Evolutionary conservation across 2,888 invertebrate genomes (phyloP).

Genomic region (Sesia apiformis): DNA sequence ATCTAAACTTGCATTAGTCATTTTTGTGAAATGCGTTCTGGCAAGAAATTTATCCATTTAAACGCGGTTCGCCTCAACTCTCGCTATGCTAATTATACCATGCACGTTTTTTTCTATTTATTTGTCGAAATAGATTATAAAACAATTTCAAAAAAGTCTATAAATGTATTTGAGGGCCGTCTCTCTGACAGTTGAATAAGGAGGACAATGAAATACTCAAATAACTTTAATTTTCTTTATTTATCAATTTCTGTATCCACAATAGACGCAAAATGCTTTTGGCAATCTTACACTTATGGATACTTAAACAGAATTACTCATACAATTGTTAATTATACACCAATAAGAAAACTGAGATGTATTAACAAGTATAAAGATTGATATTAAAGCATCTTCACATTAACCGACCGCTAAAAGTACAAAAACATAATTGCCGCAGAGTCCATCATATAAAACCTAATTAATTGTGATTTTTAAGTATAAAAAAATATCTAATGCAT

Average conservation of each 20-base stretch:
- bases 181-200: no score
- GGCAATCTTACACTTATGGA: conserved; percentile 37
- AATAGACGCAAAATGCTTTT: conserved; percentile 58
- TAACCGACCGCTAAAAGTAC: conserved; percentile 23
- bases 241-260: conserved; percentile 74
- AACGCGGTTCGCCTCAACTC: no score
- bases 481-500: conserved; percentile 23
- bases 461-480: conserved; percentile 14
- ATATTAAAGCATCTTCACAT: conserved; percentile 16
- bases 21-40: no score
- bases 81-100: no score
- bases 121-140: no score
- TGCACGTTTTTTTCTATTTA: no score
- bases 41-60: no score
- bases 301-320: conserved; percentile 26
- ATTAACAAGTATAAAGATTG: conserved; percentile 5
- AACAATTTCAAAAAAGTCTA: no score
- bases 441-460: not conserved
- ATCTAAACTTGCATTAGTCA: no score
- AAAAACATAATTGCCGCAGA: conserved; percentile 30
- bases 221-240: conserved; percentile 44
- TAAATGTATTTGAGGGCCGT: no score
- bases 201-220: conserved; percentile 9
- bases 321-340: not conserved
- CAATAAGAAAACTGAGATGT: not conserved